Evolutionary conservation across 2,888 invertebrate species (phyloP), one percentile per base, ranked within the genome.

Genomic region (Ophioninae sp.): DNA sequence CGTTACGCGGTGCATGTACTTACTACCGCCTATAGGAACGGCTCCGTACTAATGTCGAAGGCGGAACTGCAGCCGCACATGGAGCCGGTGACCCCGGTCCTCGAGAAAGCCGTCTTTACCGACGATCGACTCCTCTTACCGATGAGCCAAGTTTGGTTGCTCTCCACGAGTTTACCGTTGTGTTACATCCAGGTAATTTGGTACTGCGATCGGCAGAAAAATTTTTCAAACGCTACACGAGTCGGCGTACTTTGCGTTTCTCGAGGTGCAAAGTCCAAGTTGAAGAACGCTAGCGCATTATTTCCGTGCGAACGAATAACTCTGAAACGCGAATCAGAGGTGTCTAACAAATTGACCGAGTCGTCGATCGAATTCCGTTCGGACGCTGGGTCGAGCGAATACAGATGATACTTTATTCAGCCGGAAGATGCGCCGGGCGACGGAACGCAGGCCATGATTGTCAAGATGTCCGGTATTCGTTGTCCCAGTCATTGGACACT

Each of bases 401-500:
- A 59, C 22, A 8, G 20, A 59, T 22, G 6, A 22, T 20, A 75
- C 30, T 74, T 61, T 22, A 65, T 65, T 30, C 67, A 89, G 89
- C 85, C 81, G 41, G 88, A 88, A 59, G 89, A 89, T 78, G 85
- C 88, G 20, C 72, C 81, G 23, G 82, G 87, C 0, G 87, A 89
- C 23, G 88, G 89, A 22, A 87, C 88, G 7, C 89, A 89, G 5
- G 91, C 90, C 3, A 82, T 93, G 41, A 90, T 92, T 82, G 86
- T 90, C 6, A 91, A 90, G 80, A 88, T 92, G 88, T 88, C 89
- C 23, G 93, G 93, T 23, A 91, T 89, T 61, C 91, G 93, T 10
- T 93, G 92, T 84, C 94, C 94, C 5, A 96, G 96, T 79, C 97
- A 97, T 93, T 98, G 98, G 98, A 95, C 95, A 75, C 94, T 96